Base-by-base conservation (phyloP, 2,797 vertebrate genomes). In the Sebastes cheni region DNA sequence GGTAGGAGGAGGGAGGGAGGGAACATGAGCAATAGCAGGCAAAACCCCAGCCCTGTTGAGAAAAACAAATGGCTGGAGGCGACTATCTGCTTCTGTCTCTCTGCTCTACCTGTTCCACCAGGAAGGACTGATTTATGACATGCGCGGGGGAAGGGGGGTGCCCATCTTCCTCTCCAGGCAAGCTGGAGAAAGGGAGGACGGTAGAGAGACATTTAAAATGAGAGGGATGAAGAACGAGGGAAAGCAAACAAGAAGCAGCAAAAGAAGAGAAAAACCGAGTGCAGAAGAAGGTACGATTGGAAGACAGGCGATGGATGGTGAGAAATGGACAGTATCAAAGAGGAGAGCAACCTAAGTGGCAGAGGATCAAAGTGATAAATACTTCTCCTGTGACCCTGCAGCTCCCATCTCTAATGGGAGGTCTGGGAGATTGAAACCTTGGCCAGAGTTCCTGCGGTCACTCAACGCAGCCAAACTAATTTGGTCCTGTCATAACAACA, bases 351-450 rank as follows among this genome's bases (percentile, higher is more conserved):
- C 85, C 85, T 91, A 82, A 85, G 83, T 83, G 86, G 92, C 80
- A 86, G 79, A 81, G 83, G 88, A 91, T 92, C 90, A 92, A 89
- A 92, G 90, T 84, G 92, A 94, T 86, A 93, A 91, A 95, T 86
- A 56, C 83, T 88, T 83, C 86, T 79, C 77, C 77, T 72, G 74
- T 75, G 87, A 86, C 91, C 91, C 88, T 75, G 84, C 81, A 77
- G 88, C 89, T 85, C 69, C 85, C 23, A 67, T 74, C 83, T 87
- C 77, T 83, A 87, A 90, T 87, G 82, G 86, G 88, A 88, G 84
- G 83, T 86, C 83, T 85, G 61, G 39, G 80, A 91, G 85, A 89
- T 89, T 89, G 87, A 92, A 92, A 84, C 87, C 83, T 85, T 78
- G 76, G 87, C 86, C 83, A 79, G 82, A 90, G 85, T 88, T 91